Base-by-base conservation (phyloP, 1,140 invertebrate genomes). In the Pomacea maculata region DNA sequence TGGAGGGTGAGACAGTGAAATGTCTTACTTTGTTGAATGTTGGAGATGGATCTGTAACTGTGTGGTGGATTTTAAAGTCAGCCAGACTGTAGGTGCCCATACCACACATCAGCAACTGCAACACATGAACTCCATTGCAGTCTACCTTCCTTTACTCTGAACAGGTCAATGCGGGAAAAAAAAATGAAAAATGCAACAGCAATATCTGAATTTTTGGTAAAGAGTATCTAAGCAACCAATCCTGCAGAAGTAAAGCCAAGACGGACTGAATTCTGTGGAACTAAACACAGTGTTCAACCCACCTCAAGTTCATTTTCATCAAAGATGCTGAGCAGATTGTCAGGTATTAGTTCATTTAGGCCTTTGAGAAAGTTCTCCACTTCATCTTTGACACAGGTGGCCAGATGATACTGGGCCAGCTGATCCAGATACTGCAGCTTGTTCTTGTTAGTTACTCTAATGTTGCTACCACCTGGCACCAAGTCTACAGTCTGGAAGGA, bases 261-360 rank as follows among this genome's bases (percentile, higher is more conserved):
- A 70, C n/a, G 11, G 34, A 70, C n/a, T 29, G 52, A 74, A 45
- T 14, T 34, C 25, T 45, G 21, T 21, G 45, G 19, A 29, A 64
- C 8, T 14, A 17, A n/a, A 67, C n/a, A 78, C 29, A 11, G 65
- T 52, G 25, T 21, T 67, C 75, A 73, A n/a, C 87, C 91, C 91
- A 97, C 96, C 95, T 98, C 97, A 25, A 98, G 92, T 92, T 98
- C 97, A 92, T 97, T 97, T 92, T 98, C 97, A 92, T 98, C 97
- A 92, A 98, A 98, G 89, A 97, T 97, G 88, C 96, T 96, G 75
- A 98, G 93, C 83, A 98, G 93, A 92, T 97, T 96, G 91, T 97
- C 96, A 4, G 97, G 97, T 85, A 97, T 96, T 52, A 98, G 94
- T 89, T 96, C 95, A 90, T 96, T 96, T 25, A 98, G 93, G 7